phyloP scores from a whole-genome alignment of 2,797 vertebrate genomes.

The Clarias platycephalus region DNA sequence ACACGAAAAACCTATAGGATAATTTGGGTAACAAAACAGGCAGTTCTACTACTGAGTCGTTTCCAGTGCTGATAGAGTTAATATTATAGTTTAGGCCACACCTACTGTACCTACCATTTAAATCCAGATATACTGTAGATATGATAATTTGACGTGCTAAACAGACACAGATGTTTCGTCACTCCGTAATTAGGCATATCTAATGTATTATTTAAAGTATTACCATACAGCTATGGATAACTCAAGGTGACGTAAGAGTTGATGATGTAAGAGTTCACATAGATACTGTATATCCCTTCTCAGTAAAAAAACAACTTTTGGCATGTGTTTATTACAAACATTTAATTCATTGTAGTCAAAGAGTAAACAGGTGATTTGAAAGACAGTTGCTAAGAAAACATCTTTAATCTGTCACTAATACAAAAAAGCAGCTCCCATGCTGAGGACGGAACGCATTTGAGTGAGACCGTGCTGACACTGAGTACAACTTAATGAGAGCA shows the following conservation, averaged over 20 bases:
- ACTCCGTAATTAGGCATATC: too few relatives aligned
- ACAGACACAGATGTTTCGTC: not conserved
- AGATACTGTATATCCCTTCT: not conserved
- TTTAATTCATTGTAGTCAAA: conserved; percentile 13
- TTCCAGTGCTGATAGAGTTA: not conserved
- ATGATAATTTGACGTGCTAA: not conserved
- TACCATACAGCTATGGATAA: not conserved
- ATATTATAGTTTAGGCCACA: not conserved
- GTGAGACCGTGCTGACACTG: not conserved
- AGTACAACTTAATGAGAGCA: conserved; percentile 45
- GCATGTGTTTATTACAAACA: not conserved
- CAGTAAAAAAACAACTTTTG: not conserved
- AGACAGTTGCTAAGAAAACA: not conserved
- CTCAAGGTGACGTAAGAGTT: not conserved
- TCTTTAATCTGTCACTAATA: not conserved
- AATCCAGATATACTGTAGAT: not conserved
- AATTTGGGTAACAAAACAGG: too few relatives aligned
- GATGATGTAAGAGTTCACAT: not conserved
- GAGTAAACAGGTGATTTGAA: conserved; percentile 8
- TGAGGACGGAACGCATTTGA: not conserved
- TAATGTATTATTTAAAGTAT: not conserved
- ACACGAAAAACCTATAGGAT: not conserved
- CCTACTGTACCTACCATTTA: not conserved
- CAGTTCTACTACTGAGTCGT: not conserved
- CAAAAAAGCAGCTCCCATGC: not conserved